Evolutionary conservation across 1,140 invertebrate genomes (phyloP), one percentile per base, ranked within the genome.

Genomic region (Callitettix versicolor): DNA sequence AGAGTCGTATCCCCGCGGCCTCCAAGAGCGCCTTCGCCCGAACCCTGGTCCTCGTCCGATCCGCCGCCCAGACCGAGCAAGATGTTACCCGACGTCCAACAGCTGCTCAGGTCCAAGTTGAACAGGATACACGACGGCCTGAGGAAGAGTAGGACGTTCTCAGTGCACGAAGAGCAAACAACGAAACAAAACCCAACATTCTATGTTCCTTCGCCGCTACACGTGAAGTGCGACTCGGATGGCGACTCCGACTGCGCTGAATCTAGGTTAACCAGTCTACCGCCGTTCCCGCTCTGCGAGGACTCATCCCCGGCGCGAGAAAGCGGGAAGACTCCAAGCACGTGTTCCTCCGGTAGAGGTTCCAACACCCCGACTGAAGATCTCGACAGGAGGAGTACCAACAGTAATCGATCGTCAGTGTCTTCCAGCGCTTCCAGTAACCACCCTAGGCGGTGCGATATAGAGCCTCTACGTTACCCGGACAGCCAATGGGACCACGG

Each of bases 71-170:
- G 9, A 11, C 55, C 26, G 12, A 18, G 9, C 26, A 55, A 21
- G 15, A 65, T 70, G 1, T 68, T 75, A 11, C 71, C 64, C 26
- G 77, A 76, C 57, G 73, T 76, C 33, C 81, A 79, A 48, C 78
- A 80, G 51, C 73, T 83, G 4, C 68, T 84, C 2, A 71, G 81
- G n/a, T 79, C 75, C 22, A 74, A 74, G 60, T 71, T 85, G 47
- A 81, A 76, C 36, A 79, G 81, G 58, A 73, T 85, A 53, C 81
- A 83, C 48, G 80, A 78, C 4, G 81, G 81, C 1, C 68, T 84
- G 44, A 66, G 80, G 47, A 78, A 74, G 57, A 69, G 80, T 52
- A 73, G 82, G 60, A 78, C 80, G 0, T 60, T 83, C 14, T 82
- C 79, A 41, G 81, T 82, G 4, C 77, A 81, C 51, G 81, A 84